Evolutionary conservation across 92 coral and sea anemone genomes (phyloP).

Genomic region (Hydrozoanthus gracilis): DNA sequence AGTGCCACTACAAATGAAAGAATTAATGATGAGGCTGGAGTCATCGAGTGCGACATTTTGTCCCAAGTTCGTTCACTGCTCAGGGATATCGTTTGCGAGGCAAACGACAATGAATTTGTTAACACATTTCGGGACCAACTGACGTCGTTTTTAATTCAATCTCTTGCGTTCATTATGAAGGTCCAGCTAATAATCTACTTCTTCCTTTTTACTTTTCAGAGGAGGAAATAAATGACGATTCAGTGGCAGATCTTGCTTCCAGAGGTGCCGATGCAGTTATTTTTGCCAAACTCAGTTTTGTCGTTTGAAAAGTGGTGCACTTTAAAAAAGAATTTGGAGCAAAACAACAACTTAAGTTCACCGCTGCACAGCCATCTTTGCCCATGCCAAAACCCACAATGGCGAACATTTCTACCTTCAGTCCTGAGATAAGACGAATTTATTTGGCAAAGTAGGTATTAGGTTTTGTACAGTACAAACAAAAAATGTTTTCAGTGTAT

Average conservation of each 20-base stretch:
- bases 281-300: conserved; percentile 48
- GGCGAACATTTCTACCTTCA: conserved; percentile 52
- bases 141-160: neutral
- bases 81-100: conserved; percentile 47
- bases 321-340: conserved; percentile 56
- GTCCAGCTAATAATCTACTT: neutral
- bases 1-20: conserved; percentile 16
- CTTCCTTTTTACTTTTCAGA: conserved; percentile 36
- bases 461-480: conserved; percentile 29
- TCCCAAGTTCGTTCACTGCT: neutral
- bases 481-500: conserved; percentile 39
- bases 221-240: conserved; percentile 40
- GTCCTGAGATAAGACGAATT: conserved; percentile 58
- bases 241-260: conserved; percentile 36
- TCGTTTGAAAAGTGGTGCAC: conserved; percentile 52
- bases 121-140: conserved; percentile 3
- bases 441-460: conserved; percentile 57
- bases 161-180: conserved; percentile 1
- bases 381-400: conserved; percentile 44
- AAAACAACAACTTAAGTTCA: conserved; percentile 14
- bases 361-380: conserved; percentile 44
- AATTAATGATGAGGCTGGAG: conserved; percentile 34
- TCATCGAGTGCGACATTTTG: conserved; percentile 5
- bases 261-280: conserved; percentile 46
- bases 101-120: conserved; percentile 36